Evolutionary conservation across 2,113 vertebrate genomes (phyloP).

Genomic region (Ramphastos sulfuratus): DNA sequence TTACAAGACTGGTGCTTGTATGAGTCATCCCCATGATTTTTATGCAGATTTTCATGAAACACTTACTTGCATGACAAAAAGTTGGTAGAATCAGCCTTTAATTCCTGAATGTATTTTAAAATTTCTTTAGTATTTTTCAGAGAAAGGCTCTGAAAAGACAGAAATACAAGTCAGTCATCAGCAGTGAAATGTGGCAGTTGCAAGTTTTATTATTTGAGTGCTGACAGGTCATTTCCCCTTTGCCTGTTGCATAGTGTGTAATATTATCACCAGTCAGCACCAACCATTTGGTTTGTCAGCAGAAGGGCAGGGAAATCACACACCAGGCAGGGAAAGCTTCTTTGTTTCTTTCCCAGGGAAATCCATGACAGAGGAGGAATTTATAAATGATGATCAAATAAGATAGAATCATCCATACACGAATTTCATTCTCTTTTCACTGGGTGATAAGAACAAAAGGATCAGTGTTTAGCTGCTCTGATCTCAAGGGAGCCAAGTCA

Average conservation of each 20-base stretch:
- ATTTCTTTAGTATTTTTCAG: not conserved
- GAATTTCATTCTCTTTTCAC: constrained; percentile 6
- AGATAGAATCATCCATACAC: constrained; percentile 33
- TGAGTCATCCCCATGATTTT: not conserved
- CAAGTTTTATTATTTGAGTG: constrained; percentile 18
- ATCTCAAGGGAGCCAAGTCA: not conserved
- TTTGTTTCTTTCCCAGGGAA: constrained; percentile 65
- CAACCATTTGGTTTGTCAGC: constrained; percentile 45
- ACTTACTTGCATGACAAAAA: not conserved
- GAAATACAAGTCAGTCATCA: not conserved
- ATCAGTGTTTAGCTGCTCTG: constrained; percentile 11
- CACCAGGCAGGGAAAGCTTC: constrained; percentile 45
- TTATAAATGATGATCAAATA: constrained; percentile 40
- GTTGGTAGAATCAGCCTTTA: not conserved
- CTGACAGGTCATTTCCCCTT: constrained; percentile 50
- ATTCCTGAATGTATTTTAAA: not conserved
- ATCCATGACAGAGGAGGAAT: constrained; percentile 44
- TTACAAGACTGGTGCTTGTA: not conserved
- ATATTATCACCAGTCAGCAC: constrained; percentile 51
- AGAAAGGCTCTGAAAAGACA: not conserved
- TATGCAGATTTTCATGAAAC: not conserved
- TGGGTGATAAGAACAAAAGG: constrained; percentile 36
- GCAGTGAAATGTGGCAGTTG: not conserved
- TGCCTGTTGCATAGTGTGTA: constrained; percentile 16
- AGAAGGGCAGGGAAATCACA: constrained; percentile 59